These are phyloP conservation scores for Luehdorfia chinensis DNA, from an alignment of 1,140 invertebrate species.

Conservation along the genomic window DNA sequence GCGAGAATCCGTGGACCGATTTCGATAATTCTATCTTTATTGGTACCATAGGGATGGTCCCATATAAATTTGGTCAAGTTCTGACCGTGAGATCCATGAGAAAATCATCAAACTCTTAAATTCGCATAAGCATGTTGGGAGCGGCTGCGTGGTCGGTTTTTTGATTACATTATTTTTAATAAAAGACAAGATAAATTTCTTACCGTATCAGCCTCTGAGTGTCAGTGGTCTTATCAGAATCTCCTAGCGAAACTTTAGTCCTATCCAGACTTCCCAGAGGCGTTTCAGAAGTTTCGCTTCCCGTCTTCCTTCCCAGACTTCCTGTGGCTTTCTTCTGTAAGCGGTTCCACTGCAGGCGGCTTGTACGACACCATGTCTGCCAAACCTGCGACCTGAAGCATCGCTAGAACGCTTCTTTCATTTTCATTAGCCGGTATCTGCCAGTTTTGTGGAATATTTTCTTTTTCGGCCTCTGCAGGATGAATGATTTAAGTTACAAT, in stretches of 20 bases:
- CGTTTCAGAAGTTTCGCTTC: conserved; percentile 45
- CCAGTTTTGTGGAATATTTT: conserved; percentile 37
- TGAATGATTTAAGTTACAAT: neutral
- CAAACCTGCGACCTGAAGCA: conserved; percentile 43
- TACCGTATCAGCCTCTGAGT: conserved; percentile 48
- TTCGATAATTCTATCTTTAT: too few relatives aligned
- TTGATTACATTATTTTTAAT: too few relatives aligned
- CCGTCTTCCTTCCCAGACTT: conserved; percentile 1
- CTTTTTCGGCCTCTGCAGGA: conserved; percentile 45
- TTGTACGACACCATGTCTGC: conserved; percentile 27
- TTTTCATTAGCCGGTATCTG: conserved; percentile 10
- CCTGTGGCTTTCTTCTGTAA: neutral
- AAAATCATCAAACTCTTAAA: too few relatives aligned
- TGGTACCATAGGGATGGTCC: too few relatives aligned
- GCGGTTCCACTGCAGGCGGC: neutral
- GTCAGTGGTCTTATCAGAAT: conserved; percentile 52
- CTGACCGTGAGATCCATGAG: too few relatives aligned
- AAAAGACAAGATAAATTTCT: conserved; percentile 10
- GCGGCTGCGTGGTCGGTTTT: too few relatives aligned
- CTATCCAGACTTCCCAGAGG: conserved; percentile 56
- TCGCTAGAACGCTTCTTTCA: conserved; percentile 23
- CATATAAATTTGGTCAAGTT: too few relatives aligned
- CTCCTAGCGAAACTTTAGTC: conserved; percentile 59
- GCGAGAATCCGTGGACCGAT: too few relatives aligned
- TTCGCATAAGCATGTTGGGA: too few relatives aligned